Evolutionary conservation across 2,888 invertebrate species (phyloP).

Genomic region (Girardia tigrina): DNA sequence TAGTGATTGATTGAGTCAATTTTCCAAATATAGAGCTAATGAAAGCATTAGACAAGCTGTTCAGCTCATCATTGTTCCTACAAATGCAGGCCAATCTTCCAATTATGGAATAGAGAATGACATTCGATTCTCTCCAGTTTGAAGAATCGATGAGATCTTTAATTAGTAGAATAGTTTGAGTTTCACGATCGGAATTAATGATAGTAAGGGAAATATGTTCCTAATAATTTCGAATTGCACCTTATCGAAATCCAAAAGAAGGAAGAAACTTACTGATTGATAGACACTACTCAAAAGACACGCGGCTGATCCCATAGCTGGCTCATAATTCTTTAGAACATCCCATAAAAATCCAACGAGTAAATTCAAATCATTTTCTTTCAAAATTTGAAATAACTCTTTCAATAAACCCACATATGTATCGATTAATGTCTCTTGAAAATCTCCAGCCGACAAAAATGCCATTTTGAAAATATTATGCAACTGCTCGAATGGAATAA

Average conservation of each 20-base stretch:
- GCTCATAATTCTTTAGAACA: background rate
- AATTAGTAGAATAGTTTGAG: background rate
- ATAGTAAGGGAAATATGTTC: background rate
- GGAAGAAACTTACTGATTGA: constrained; percentile 1
- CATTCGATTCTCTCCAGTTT: constrained; percentile 5
- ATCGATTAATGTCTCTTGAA: background rate
- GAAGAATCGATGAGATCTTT: background rate
- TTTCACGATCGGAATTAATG: background rate
- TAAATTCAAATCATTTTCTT: background rate
- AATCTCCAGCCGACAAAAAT: constrained; percentile 17
- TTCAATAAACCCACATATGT: constrained; percentile 4
- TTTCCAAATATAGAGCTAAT: background rate
- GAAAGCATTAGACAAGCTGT: background rate
- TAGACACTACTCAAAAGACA: constrained; percentile 4
- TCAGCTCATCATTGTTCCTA: background rate
- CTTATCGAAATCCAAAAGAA: background rate
- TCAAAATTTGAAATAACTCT: constrained; percentile 1
- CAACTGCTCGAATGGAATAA: background rate
- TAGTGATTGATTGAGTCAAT: background rate
- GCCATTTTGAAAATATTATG: constrained; percentile 19
- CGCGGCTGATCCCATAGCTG: constrained; percentile 9
- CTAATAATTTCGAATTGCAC: background rate
- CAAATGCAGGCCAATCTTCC: background rate
- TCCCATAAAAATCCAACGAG: constrained; percentile 13
- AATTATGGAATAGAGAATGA: background rate